Evolutionary conservation across 2,113 vertebrate genomes (phyloP).

Genomic region (Centrocercus urophasianus): DNA sequence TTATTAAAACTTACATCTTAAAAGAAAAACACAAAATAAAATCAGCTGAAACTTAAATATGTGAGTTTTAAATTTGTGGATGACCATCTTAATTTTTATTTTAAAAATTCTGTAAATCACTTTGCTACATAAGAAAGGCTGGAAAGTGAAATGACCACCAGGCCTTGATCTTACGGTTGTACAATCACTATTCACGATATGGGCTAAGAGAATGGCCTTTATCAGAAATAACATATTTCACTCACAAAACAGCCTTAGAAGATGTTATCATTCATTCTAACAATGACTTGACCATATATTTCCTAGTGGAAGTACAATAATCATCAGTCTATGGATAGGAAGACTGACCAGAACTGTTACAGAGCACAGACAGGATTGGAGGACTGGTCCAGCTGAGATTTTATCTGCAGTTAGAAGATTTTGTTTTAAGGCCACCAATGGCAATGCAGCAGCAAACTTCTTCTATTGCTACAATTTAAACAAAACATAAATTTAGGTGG

Average conservation of each 20-base stretch:
- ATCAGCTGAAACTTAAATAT: background rate
- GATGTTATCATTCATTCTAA: background rate
- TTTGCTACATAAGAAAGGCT: background rate
- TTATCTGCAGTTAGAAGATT: background rate
- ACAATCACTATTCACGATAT: fast-evolving
- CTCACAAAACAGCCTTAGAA: background rate
- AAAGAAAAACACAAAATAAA: background rate
- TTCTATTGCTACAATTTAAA: background rate
- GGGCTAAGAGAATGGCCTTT: background rate
- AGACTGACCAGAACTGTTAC: background rate
- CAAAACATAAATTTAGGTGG: background rate
- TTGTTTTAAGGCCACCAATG: background rate
- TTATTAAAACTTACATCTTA: background rate
- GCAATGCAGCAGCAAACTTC: background rate
- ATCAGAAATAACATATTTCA: background rate
- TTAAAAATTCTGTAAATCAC: background rate
- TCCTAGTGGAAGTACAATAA: background rate
- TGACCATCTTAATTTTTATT: background rate
- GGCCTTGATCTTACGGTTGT: background rate
- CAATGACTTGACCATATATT: background rate
- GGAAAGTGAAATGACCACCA: background rate
- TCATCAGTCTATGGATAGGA: background rate
- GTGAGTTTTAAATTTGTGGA: background rate
- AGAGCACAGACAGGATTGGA: background rate
- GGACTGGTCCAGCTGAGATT: fast-evolving